phyloP scores from a whole-genome alignment of 1,140 invertebrate genomes.

The Daktulosphaira vitifoliae region DNA sequence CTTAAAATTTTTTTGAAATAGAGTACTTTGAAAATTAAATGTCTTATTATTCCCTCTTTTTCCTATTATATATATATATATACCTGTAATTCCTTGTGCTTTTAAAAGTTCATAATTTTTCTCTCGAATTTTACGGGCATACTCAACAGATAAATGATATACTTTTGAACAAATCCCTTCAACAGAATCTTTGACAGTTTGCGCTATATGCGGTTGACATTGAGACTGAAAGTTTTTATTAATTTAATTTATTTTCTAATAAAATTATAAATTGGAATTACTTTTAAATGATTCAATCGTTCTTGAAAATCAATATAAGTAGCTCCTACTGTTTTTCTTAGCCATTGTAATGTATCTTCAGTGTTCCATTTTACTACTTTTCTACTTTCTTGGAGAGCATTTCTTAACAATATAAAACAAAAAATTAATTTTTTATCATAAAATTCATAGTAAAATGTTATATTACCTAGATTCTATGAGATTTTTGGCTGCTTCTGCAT shows the following conservation, averaged over 20 bases:
- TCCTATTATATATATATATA: slow-evolving; percentile 31
- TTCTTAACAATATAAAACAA: slow-evolving; percentile 54
- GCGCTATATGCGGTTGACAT: slow-evolving; percentile 88
- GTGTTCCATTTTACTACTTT: slow-evolving; percentile 98
- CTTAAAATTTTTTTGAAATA: too few species aligned
- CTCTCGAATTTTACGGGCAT: slow-evolving; percentile 81
- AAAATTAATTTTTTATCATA: too few species aligned
- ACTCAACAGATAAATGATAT: slow-evolving; percentile 83
- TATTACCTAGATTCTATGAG: slow-evolving; percentile 77
- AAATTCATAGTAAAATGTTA: slow-evolving; percentile 31
- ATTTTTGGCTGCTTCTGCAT: slow-evolving; percentile 93
- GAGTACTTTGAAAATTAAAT: too few species aligned
- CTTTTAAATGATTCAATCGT: slow-evolving; percentile 58
- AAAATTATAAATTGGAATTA: slow-evolving; percentile 40
- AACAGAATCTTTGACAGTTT: slow-evolving; percentile 86
- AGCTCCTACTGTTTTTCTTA: slow-evolving; percentile 85
- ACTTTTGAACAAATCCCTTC: slow-evolving; percentile 94
- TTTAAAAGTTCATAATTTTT: slow-evolving; percentile 76
- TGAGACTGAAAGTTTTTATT: slow-evolving; percentile 59
- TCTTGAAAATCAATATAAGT: slow-evolving; percentile 94
- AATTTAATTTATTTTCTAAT: slow-evolving; percentile 21
- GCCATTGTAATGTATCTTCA: slow-evolving; percentile 93
- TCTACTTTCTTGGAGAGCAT: slow-evolving; percentile 83
- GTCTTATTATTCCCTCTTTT: too few species aligned
- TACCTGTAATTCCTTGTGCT: slow-evolving; percentile 68